Evolutionary conservation across 2,113 vertebrate species (phyloP), one percentile per base, ranked within the genome.

Genomic region (Lipotes vexillifer): DNA sequence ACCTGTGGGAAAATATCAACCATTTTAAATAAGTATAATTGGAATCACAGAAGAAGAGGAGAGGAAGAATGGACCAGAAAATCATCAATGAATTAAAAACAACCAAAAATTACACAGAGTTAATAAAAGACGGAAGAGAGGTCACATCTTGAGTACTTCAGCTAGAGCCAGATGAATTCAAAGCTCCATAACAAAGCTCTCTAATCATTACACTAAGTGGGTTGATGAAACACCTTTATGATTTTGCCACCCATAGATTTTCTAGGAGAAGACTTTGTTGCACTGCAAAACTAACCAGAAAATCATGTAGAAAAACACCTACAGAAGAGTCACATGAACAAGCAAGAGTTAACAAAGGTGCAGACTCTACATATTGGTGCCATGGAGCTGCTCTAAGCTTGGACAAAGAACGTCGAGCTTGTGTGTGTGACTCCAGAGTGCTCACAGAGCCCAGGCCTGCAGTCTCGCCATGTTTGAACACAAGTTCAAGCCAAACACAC

Each of bases 401-500:
- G 13, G 72, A 86, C 81, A 96, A 87, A 75, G 91, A 61, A 49
- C 85, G 33, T 55, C n/a, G 63, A 65, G 38, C 21, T n/a, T 91
- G 46, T 85, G 89, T 66, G 18, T 38, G 11, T 65, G 81, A 66
- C 69, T 83, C 94, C 33, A 1, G 68, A 74, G 86, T 77, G 91
- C 93, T 95, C 97, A 89, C 88, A 90, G 46, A 95, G 38, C 96
- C 96, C 97, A 96, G 72, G 97, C 87, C 74, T 88, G 87, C 74
- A 8, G 68, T 95, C 90, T 81, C 72, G 90, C 96, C 6, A 5
- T 96, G 84, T 84, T 93, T 95, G 95, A 96, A 96, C 96, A 96
- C 95, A 89, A 96, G 96, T 98, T 97, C 98, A 97, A 96, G 97
- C 96, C 97, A 94, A 74, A 96, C 93, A 96, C 83, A 82, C 94